phyloP scores from a whole-genome alignment of 1,140 invertebrate genomes.

The Drosophila varians region DNA sequence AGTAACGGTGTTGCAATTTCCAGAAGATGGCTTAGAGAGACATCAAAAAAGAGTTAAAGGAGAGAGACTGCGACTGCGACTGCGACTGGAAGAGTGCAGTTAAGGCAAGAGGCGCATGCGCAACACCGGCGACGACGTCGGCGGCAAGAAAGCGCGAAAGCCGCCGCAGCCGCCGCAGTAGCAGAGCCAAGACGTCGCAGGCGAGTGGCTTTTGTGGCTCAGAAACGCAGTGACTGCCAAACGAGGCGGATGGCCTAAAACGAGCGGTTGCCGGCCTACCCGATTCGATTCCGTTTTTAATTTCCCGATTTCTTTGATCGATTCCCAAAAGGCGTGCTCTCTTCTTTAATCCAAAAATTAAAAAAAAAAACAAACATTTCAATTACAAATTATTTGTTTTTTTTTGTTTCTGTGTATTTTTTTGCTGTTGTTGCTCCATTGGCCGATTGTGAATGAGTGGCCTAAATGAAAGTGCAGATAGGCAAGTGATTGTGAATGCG shows the following conservation, averaged over 20 bases:
- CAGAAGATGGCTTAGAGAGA: neutral
- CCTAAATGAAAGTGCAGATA: slow-evolving; percentile 67
- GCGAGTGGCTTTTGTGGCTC: slow-evolving; percentile 71
- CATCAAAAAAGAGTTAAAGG: neutral
- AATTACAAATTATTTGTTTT: slow-evolving; percentile 41
- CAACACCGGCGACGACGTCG: slow-evolving; percentile 16
- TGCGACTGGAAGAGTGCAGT: slow-evolving; percentile 6
- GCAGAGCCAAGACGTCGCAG: slow-evolving; percentile 71
- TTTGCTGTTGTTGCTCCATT: slow-evolving; percentile 10
- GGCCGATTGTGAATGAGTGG: slow-evolving; percentile 20
- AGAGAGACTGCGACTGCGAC: neutral
- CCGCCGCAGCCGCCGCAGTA: slow-evolving; percentile 10
- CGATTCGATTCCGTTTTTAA: neutral
- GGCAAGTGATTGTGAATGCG: slow-evolving; percentile 29
- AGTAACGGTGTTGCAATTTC: neutral
- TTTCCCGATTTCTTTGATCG: slow-evolving; percentile 27
- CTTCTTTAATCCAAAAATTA: too few species aligned
- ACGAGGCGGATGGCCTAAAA: slow-evolving; percentile 68
- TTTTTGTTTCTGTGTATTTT: slow-evolving; percentile 10
- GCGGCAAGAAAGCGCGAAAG: neutral
- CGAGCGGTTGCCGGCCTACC: slow-evolving; percentile 7
- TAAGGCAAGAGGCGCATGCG: slow-evolving; percentile 26
- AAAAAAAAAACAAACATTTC: neutral
- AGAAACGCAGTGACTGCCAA: slow-evolving; percentile 80
- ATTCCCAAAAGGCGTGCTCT: slow-evolving; percentile 5